A percentile compares a stretch with the other conserved stretches of the same genome.
Conservation (phyloP, 2,888 invertebrate species). For the Drosophila anomalipes region DNA sequence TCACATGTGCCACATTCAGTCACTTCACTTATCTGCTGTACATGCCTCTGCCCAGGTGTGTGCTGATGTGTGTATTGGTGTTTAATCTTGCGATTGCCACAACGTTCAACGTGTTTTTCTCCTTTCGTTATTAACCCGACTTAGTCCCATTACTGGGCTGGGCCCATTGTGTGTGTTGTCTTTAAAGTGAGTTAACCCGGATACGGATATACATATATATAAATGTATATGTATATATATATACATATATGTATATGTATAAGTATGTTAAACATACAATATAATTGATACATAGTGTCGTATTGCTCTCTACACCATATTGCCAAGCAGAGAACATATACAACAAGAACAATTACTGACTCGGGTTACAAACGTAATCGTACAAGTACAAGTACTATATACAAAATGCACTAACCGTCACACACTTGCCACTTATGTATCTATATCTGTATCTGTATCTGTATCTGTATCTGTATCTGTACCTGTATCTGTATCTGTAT, state of each 20-base stretch:
- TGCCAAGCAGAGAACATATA: background rate
- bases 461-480: background rate
- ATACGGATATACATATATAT: slow-evolving; percentile 4
- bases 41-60: slow-evolving; percentile 1
- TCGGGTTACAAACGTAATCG: slow-evolving; percentile 11
- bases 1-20: background rate
- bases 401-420: slow-evolving; percentile 21
- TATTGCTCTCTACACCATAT: background rate
- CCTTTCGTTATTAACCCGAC: background rate
- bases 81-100: slow-evolving; percentile 6
- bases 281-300: background rate
- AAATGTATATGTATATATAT: slow-evolving; percentile 10
- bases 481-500: background rate
- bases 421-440: slow-evolving; percentile 6
- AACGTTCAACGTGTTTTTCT: no score
- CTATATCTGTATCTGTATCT: slow-evolving; percentile 3
- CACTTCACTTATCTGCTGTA: background rate
- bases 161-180: slow-evolving; percentile 37
- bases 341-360: background rate
- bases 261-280: background rate
- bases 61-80: background rate
- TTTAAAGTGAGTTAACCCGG: slow-evolving; percentile 16
- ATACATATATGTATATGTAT: background rate
- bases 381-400: slow-evolving; percentile 12
- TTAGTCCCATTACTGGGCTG: background rate